A percentile compares a stretch with the other conserved stretches of the same genome.
These are phyloP conservation scores for Caenorhabditis sp. DNA, from an alignment of 2,888 invertebrate genomes.

Conservation along the genomic window DNA sequence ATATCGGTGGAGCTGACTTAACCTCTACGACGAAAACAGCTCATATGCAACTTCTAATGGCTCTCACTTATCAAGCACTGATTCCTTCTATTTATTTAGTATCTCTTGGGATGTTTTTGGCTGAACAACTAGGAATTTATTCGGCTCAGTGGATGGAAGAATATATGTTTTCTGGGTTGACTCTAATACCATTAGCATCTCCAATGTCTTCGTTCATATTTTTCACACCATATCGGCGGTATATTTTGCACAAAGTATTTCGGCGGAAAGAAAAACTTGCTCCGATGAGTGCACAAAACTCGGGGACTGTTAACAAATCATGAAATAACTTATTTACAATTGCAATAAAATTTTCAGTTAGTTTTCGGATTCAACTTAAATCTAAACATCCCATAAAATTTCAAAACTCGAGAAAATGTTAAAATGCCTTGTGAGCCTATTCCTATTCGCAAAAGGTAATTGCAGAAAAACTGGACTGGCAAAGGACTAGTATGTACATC, in stretches of 20 bases:
- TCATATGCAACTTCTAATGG: slow-evolving; percentile 22
- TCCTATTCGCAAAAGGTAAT: too few relatives aligned
- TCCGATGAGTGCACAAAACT: too few relatives aligned
- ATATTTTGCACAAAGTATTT: background rate
- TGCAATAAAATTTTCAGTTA: too few relatives aligned
- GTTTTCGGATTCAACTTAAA: too few relatives aligned
- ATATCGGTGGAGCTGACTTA: slow-evolving; percentile 16
- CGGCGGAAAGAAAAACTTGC: too few relatives aligned
- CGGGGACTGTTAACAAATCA: too few relatives aligned
- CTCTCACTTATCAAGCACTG: slow-evolving; percentile 27
- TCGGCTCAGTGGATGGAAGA: slow-evolving; percentile 10
- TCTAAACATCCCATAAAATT: too few relatives aligned
- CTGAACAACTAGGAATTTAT: slow-evolving; percentile 23
- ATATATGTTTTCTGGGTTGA: slow-evolving; percentile 22
- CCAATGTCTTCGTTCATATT: slow-evolving; percentile 31
- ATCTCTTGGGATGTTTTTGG: slow-evolving; percentile 15
- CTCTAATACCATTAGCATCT: slow-evolving; percentile 26
- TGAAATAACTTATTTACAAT: too few relatives aligned
- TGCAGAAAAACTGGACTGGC: too few relatives aligned
- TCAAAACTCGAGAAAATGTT: too few relatives aligned
- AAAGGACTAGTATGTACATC: too few relatives aligned
- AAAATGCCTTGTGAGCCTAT: too few relatives aligned
- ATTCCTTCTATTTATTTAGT: slow-evolving; percentile 22
- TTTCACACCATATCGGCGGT: slow-evolving; percentile 23
- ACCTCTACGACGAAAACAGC: slow-evolving; percentile 18